Evolutionary conservation across 2,888 invertebrate species (phyloP).

Genomic region (Hirtodrosophila histrioides): DNA sequence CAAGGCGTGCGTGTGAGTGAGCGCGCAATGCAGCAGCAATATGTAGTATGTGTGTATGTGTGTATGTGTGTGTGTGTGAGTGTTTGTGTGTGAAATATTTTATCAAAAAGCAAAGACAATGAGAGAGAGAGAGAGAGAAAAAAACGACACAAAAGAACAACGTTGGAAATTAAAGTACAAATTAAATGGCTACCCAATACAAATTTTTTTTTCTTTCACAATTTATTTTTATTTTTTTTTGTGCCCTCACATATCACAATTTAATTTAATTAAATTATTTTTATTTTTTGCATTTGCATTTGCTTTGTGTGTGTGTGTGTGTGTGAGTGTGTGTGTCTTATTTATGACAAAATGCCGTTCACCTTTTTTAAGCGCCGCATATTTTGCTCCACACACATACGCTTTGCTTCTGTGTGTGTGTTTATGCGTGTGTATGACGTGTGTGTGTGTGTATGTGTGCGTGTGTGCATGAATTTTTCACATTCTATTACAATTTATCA

Average conservation of each 20-base stretch:
- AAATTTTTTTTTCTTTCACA: constrained; percentile 21
- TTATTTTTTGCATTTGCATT: constrained; percentile 29
- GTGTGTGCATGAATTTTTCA: constrained; percentile 62
- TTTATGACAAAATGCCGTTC: constrained; percentile 77
- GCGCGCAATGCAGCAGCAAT: no score
- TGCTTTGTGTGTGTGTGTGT: constrained; percentile 17
- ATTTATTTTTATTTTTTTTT: constrained; percentile 16
- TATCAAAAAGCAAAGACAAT: constrained; percentile 77
- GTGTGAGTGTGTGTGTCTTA: constrained; percentile 28
- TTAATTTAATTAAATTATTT: constrained; percentile 11
- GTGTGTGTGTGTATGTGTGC: constrained; percentile 32
- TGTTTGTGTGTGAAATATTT: constrained; percentile 60
- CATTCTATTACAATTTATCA: constrained; percentile 77
- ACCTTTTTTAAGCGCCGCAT: constrained; percentile 83
- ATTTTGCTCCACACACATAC: constrained; percentile 79
- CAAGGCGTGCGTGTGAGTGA: no score
- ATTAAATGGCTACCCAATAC: constrained; percentile 76
- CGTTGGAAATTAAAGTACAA: constrained; percentile 72
- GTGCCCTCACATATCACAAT: constrained; percentile 29
- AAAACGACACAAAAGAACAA: constrained; percentile 43
- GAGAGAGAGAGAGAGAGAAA: constrained; percentile 52
- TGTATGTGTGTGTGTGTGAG: constrained; percentile 25
- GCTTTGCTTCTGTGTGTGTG: constrained; percentile 50
- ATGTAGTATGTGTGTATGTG: background rate
- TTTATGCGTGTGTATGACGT: constrained; percentile 25